Conservation (phyloP, 1,140 invertebrate species). For the Teleogryllus occipitalis region DNA sequence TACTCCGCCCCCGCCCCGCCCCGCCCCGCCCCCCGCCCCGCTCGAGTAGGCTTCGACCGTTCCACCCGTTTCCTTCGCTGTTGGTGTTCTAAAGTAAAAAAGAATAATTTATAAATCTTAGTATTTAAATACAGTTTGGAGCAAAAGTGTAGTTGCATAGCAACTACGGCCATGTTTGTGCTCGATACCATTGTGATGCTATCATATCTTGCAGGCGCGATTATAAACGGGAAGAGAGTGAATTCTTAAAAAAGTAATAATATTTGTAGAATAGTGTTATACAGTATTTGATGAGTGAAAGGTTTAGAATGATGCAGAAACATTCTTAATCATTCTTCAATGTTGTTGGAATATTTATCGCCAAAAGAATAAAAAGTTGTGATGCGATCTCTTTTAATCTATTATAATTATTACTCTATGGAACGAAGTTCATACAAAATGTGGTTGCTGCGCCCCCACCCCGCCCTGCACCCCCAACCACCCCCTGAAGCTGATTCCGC, state of each 20-base stretch:
- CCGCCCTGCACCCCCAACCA: not conserved
- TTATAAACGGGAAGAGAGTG: conserved; percentile 3
- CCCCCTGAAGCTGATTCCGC: not conserved
- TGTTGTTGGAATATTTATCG: conserved; percentile 7
- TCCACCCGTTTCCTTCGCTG: not conserved
- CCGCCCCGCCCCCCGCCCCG: not conserved
- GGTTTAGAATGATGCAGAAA: not conserved
- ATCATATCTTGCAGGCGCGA: conserved; percentile 19
- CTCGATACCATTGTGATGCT: conserved; percentile 20
- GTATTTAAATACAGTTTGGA: conserved; percentile 11
- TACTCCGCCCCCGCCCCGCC: not conserved
- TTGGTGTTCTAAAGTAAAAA: conserved; percentile 20
- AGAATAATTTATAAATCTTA: conserved; percentile 19
- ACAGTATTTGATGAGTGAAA: conserved; percentile 2
- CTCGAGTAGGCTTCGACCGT: not conserved
- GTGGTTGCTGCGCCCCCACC: no score
- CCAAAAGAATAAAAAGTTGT: conserved; percentile 14
- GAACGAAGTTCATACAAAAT: conserved; percentile 12
- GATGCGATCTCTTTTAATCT: conserved; percentile 11
- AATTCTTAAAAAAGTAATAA: conserved; percentile 8
- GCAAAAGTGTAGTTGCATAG: conserved; percentile 13
- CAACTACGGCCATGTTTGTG: conserved; percentile 9
- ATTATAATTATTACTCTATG: conserved; percentile 7
- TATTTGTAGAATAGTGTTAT: conserved; percentile 8
- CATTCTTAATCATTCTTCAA: not conserved